phyloP scores from a whole-genome alignment of 1,140 invertebrate genomes.

The Himalopsyche phryganea region DNA sequence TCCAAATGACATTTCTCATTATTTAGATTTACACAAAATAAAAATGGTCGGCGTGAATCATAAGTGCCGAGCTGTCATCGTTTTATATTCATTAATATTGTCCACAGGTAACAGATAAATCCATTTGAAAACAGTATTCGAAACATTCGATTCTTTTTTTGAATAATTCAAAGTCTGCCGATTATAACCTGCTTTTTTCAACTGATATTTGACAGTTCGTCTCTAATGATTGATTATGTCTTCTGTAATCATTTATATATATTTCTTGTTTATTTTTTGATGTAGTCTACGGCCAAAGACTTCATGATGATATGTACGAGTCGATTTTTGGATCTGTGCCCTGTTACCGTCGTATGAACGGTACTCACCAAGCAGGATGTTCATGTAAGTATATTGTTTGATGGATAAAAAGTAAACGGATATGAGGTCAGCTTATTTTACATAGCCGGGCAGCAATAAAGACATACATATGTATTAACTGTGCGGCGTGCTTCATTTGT shows the following conservation, averaged over 20 bases:
- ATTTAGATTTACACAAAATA: too few relatives aligned
- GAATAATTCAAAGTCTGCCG: too few relatives aligned
- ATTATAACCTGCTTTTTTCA: too few relatives aligned
- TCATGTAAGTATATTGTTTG: conserved; percentile 65
- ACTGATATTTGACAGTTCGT: neutral
- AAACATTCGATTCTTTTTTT: too few relatives aligned
- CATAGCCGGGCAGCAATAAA: neutral
- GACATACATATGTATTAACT: neutral
- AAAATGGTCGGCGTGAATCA: too few relatives aligned
- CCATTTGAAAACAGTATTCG: too few relatives aligned
- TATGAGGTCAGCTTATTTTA: neutral
- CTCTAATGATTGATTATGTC: too few relatives aligned
- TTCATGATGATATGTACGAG: conserved; percentile 78
- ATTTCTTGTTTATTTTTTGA: conserved; percentile 6
- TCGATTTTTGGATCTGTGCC: conserved; percentile 65
- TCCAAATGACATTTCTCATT: too few relatives aligned
- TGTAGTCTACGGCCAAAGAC: conserved; percentile 53
- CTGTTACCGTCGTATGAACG: conserved; percentile 86
- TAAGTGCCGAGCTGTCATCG: too few relatives aligned
- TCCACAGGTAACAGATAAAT: too few relatives aligned
- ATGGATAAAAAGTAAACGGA: neutral
- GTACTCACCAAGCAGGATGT: conserved; percentile 90
- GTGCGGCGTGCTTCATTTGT: neutral
- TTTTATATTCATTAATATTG: too few relatives aligned
- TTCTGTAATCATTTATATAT: neutral